phyloP scores from a whole-genome alignment of 2,888 invertebrate genomes.

The Onchidella celtica region DNA sequence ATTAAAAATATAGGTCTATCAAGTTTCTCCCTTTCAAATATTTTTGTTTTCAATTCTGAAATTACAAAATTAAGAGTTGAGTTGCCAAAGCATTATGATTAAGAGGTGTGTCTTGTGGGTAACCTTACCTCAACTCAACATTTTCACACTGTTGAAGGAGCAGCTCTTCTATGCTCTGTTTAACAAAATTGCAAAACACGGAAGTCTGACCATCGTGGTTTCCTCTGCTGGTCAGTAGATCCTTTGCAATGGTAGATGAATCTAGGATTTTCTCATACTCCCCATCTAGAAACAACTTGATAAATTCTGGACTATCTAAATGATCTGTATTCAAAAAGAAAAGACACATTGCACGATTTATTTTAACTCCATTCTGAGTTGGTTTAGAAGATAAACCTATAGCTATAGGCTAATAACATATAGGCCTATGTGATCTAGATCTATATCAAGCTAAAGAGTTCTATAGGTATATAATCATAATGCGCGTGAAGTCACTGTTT shows the following conservation, averaged over 20 bases:
- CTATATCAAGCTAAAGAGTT: too few relatives aligned
- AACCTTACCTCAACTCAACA: conserved; percentile 38
- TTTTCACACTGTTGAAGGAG: conserved; percentile 14
- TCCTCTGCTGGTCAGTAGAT: conserved; percentile 43
- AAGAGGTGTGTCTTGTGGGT: too few relatives aligned
- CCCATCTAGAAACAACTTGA: conserved; percentile 47
- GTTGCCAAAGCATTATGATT: too few relatives aligned
- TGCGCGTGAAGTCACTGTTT: too few relatives aligned
- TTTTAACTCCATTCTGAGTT: neutral
- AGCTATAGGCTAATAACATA: too few relatives aligned
- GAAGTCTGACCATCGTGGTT: neutral
- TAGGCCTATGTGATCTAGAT: too few relatives aligned
- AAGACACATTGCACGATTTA: neutral
- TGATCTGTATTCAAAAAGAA: conserved; percentile 17
- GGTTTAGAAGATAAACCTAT: too few relatives aligned
- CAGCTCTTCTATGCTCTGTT: conserved; percentile 52
- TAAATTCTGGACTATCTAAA: conserved; percentile 20
- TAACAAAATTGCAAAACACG: conserved; percentile 42
- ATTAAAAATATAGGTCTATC: too few relatives aligned
- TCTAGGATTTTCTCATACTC: conserved; percentile 52
- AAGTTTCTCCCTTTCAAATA: too few relatives aligned
- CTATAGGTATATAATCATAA: too few relatives aligned
- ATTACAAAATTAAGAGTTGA: too few relatives aligned
- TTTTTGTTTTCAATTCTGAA: too few relatives aligned
- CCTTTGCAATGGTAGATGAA: conserved; percentile 39